A percentile compares a stretch with the other conserved stretches of the same genome.
Evolutionary conservation across 2,888 invertebrate genomes (phyloP).

Genomic region (Drosophila atroscutellata): DNA sequence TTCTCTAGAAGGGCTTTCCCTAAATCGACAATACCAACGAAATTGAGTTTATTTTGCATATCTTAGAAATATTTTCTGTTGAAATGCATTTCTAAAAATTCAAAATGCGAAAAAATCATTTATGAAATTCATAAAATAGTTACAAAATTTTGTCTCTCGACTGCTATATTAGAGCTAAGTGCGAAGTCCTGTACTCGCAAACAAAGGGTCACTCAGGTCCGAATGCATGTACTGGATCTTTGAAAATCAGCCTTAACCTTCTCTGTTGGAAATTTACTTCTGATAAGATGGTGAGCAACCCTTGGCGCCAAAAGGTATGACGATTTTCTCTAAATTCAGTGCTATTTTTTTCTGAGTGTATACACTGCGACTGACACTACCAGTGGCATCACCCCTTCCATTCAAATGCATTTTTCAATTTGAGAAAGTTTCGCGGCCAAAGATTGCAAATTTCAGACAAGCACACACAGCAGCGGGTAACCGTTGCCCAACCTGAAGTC

Average conservation of each 20-base stretch:
- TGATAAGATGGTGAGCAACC: neutral
- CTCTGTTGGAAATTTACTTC: neutral
- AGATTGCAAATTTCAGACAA: conserved; percentile 67
- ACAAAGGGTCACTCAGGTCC: neutral
- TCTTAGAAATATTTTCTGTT: too few species aligned
- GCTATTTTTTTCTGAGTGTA: neutral
- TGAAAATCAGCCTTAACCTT: neutral
- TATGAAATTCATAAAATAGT: neutral
- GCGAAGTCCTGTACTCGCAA: neutral
- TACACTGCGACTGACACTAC: neutral
- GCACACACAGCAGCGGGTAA: conserved; percentile 23
- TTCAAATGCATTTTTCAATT: conserved; percentile 67
- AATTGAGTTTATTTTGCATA: too few species aligned
- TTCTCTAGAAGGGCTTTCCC: too few species aligned
- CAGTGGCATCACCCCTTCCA: conserved; percentile 11
- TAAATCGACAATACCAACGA: too few species aligned
- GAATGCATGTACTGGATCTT: neutral
- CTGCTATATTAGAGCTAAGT: neutral
- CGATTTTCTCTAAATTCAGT: neutral
- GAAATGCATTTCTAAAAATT: too few species aligned
- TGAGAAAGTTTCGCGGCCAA: conserved; percentile 69
- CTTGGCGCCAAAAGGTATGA: neutral
- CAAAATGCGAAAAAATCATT: too few species aligned
- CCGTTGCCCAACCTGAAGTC: conserved; percentile 25
- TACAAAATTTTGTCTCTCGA: neutral